A percentile compares a stretch with the other conserved stretches of the same genome.
These are phyloP conservation scores for Sander lucioperca DNA, from an alignment of 2,113 vertebrate genomes.

Conservation along the genomic window DNA sequence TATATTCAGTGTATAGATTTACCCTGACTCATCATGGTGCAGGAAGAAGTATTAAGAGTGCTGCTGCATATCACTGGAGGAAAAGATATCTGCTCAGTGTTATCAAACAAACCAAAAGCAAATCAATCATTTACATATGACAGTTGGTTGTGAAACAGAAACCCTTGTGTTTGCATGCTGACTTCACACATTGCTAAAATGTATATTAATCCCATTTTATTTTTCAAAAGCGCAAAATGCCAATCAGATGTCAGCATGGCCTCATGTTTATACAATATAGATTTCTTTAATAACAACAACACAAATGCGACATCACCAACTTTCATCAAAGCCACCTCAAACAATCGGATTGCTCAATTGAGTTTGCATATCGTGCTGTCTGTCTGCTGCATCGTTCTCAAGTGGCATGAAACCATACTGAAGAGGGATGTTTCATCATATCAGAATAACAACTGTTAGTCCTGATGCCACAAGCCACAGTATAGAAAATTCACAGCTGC, in stretches of 20 bases:
- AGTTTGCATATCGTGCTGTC: conserved; percentile 36
- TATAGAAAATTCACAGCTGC: conserved; percentile 70
- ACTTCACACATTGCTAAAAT: conserved; percentile 44
- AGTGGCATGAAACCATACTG: conserved; percentile 57
- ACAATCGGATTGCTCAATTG: conserved; percentile 43
- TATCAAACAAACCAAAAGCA: conserved; percentile 29
- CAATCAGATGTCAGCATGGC: conserved; percentile 35
- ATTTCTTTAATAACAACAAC: conserved; percentile 48
- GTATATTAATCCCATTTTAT: conserved; percentile 43
- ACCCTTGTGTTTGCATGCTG: conserved; percentile 27
- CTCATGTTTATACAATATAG: conserved; percentile 27
- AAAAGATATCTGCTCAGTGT: conserved; percentile 31
- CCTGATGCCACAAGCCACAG: conserved; percentile 61
- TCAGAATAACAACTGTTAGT: conserved; percentile 70
- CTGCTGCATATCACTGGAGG: conserved; percentile 40
- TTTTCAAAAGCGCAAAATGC: conserved; percentile 23
- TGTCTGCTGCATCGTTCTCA: conserved; percentile 34
- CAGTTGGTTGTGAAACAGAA: conserved; percentile 25
- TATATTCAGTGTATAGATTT: conserved; percentile 73
- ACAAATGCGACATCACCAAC: conserved; percentile 37
- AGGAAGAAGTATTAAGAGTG: conserved; percentile 58
- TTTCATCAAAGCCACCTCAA: conserved; percentile 56
- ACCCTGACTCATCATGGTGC: conserved; percentile 69
- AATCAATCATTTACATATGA: conserved; percentile 64
- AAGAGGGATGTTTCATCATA: conserved; percentile 62